Base-by-base conservation (phyloP, 1,140 invertebrate genomes). In the Macrostomum lignano region DNA sequence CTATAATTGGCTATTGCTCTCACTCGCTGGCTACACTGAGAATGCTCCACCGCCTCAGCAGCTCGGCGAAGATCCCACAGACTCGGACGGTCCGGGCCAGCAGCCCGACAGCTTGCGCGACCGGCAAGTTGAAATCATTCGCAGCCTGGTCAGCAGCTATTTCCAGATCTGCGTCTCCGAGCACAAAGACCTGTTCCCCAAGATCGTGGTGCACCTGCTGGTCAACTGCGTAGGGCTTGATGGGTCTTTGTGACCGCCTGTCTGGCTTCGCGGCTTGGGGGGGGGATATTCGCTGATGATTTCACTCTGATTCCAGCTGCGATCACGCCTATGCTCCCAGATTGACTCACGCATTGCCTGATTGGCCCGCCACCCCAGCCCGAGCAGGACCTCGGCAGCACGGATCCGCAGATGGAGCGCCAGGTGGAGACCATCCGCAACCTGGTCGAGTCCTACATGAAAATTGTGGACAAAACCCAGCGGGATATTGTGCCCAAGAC, bases 371-470 rank as follows among this genome's bases (percentile, higher is more conserved):
- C n/a, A 36, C 22, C 9, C 9, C 17, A 15, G 11, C 29, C 33
- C 6, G 25, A 44, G 24, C 46, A 48, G 39, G 52, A 55, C 19
- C 32, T 65, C 62, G 24, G 70, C 42, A 88, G 84, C 26, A 76
- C 93, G 68, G 88, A 98, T 65, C 88, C 91, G 19, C 78, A 88
- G 58, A 52, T 96, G 35, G 88, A 96, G 51, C 63, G 88, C 36
- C 88, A 94, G 62, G 86, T 98, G 29, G 88, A 96, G 60, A 98
- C 86, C 3, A 98, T 98, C 49, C 70, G 88, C 14, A 96, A 96
- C 59, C 62, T 98, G 37, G 91, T 98, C 2, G 88, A 96, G 56
- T 96, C 86, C 4, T 98, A 98, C 62, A 93, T 96, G 84, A 78
- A 81, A 58, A 96, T 98, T 46, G 77, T 96, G 11, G 93, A 81